phyloP scores from a whole-genome alignment of 2,113 vertebrate species.

The Aplodontia rufa region DNA sequence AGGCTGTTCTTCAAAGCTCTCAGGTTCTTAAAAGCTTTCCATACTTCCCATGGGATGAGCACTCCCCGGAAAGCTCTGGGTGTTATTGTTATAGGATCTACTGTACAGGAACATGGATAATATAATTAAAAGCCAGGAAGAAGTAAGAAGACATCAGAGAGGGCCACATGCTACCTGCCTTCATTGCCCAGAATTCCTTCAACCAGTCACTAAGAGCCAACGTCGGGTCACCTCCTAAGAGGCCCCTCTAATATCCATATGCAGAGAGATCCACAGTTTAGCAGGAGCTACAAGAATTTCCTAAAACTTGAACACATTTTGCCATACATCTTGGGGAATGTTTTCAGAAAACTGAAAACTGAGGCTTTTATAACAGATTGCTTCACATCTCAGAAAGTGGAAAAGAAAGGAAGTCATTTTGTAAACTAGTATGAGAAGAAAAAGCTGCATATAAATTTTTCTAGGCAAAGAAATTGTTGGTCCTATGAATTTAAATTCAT shows the following conservation, averaged over 20 bases:
- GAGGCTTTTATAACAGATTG: slow-evolving; percentile 71
- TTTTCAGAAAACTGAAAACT: slow-evolving; percentile 78
- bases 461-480: slow-evolving; percentile 73
- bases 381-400: slow-evolving; percentile 66
- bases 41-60: slow-evolving; percentile 2
- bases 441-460: slow-evolving; percentile 59
- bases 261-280: slow-evolving; percentile 40
- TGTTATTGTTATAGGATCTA: background rate
- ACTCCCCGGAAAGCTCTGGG: background rate
- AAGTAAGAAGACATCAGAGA: background rate
- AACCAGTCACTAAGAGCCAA: background rate
- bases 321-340: slow-evolving; percentile 69
- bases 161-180: background rate
- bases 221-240: background rate
- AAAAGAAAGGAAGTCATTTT: slow-evolving; percentile 73
- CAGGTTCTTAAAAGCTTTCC: slow-evolving; percentile 43
- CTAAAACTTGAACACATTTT: slow-evolving; percentile 71
- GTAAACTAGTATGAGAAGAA: slow-evolving; percentile 63
- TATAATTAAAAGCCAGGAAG: slow-evolving; percentile 12
- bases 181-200: background rate
- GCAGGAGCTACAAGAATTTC: slow-evolving; percentile 39
- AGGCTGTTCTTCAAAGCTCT: slow-evolving; percentile 18
- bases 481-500: slow-evolving; percentile 79
- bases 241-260: slow-evolving; percentile 5
- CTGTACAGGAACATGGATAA: background rate